Percentiles rank a stretch among this genome's conserved stretches.
Evolutionary conservation across 2,888 invertebrate genomes (phyloP).

Genomic region (Pocota personata): DNA sequence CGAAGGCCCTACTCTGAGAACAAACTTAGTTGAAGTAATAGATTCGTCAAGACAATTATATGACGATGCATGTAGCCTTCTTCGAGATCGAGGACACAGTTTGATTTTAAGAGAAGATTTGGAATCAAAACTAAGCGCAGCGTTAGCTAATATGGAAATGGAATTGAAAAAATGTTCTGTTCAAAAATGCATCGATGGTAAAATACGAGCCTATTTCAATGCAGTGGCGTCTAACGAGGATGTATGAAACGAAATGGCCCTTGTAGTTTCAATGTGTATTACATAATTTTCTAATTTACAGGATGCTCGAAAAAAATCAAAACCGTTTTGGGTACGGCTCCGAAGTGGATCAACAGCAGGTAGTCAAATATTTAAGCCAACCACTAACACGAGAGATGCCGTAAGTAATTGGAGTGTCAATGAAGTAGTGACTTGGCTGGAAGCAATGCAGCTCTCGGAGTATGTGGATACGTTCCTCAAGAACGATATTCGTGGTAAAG

Average conservation of each 20-base stretch:
- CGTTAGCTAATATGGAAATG: constrained; percentile 88
- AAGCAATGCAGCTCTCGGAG: constrained; percentile 93
- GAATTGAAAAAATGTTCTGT: constrained; percentile 88
- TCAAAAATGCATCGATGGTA: constrained; percentile 81
- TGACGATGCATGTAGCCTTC: constrained; percentile 88
- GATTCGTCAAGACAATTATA: constrained; percentile 85
- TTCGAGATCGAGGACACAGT: constrained; percentile 87
- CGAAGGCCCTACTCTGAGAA: constrained; percentile 89
- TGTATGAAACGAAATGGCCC: constrained; percentile 75
- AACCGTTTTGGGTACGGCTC: constrained; percentile 88
- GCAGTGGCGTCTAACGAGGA: constrained; percentile 82
- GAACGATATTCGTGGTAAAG: constrained; percentile 96
- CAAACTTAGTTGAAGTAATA: constrained; percentile 87
- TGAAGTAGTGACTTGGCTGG: constrained; percentile 96
- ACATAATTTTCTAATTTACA: constrained; percentile 55
- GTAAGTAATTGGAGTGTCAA: constrained; percentile 91
- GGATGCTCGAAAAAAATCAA: constrained; percentile 85
- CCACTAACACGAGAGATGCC: constrained; percentile 83
- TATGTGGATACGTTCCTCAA: constrained; percentile 95
- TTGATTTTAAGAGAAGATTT: constrained; percentile 87
- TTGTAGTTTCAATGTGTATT: background rate
- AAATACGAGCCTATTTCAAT: constrained; percentile 82
- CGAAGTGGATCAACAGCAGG: constrained; percentile 83
- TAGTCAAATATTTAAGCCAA: constrained; percentile 78
- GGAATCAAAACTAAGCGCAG: constrained; percentile 87